Conservation (phyloP, 2,888 invertebrate species). For the Tridacna gigas region DNA sequence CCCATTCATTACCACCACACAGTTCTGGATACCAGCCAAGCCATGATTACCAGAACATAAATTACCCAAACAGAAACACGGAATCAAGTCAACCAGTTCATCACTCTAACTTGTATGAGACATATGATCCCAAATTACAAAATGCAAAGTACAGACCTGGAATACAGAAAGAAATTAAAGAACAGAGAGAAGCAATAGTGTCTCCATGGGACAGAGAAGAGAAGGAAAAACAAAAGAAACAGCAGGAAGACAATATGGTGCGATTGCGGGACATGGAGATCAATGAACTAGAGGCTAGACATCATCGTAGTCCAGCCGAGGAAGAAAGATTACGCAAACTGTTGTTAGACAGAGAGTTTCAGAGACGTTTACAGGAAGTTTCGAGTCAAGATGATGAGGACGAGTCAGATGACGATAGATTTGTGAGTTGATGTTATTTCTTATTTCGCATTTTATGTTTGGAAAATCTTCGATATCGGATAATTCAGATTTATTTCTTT, state of each 20-base stretch:
- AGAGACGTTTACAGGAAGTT: conserved; percentile 93
- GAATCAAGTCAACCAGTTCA: conserved; percentile 37
- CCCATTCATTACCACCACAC: conserved; percentile 59
- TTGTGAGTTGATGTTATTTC: conserved; percentile 33
- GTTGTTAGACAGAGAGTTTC: conserved; percentile 96
- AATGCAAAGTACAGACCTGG: conserved; percentile 43
- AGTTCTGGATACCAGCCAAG: conserved; percentile 59
- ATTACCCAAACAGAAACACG: conserved; percentile 61
- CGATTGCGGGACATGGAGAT: conserved; percentile 95
- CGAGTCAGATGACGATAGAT: conserved; percentile 75
- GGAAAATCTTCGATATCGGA: neutral
- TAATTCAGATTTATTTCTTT: no score
- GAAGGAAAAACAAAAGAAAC: conserved; percentile 92
- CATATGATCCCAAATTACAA: conserved; percentile 65
- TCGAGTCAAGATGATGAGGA: conserved; percentile 89
- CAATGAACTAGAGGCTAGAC: conserved; percentile 89
- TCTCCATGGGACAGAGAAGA: conserved; percentile 97
- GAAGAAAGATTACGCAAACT: conserved; percentile 85
- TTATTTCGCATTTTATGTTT: no score
- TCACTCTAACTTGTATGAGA: conserved; percentile 70
- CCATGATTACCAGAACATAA: conserved; percentile 72
- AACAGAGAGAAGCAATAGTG: conserved; percentile 55
- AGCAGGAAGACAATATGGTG: conserved; percentile 90
- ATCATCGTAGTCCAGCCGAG: conserved; percentile 75
- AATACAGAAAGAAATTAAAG: conserved; percentile 60